Percentiles rank a stretch among this genome's conserved stretches.
phyloP scores from a whole-genome alignment of 2,113 vertebrate genomes.

The Puntigrus tetrazona region DNA sequence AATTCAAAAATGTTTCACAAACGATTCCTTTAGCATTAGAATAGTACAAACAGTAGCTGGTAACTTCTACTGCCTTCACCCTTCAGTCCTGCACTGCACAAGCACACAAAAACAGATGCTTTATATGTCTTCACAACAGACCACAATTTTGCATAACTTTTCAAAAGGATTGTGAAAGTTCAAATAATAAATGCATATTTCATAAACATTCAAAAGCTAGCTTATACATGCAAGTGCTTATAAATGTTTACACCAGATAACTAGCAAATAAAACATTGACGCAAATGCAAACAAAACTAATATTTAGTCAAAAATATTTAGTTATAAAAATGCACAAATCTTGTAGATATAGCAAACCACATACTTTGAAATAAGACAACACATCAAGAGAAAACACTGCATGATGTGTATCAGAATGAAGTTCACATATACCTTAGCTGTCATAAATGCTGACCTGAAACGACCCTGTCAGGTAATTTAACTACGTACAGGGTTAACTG shows the following conservation, averaged over 20 bases:
- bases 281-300: neutral
- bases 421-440: constrained; percentile 15
- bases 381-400: neutral
- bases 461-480: constrained; percentile 43
- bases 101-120: constrained; percentile 43
- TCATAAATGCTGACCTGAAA: constrained; percentile 41
- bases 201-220: neutral
- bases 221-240: neutral
- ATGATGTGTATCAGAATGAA: neutral
- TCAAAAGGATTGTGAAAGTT: neutral
- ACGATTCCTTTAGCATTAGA: neutral
- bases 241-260: neutral
- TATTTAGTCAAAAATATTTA: neutral
- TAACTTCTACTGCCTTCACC: neutral
- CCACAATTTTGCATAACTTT: neutral
- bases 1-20: constrained; percentile 50
- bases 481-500: constrained; percentile 41
- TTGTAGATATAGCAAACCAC: neutral
- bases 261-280: neutral
- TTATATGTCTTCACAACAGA: neutral
- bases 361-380: neutral
- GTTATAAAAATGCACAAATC: neutral
- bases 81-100: constrained; percentile 9
- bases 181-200: neutral
- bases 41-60: neutral